Evolutionary conservation across 2,797 vertebrate species (phyloP).

Genomic region (Crocidura indochinensis): DNA sequence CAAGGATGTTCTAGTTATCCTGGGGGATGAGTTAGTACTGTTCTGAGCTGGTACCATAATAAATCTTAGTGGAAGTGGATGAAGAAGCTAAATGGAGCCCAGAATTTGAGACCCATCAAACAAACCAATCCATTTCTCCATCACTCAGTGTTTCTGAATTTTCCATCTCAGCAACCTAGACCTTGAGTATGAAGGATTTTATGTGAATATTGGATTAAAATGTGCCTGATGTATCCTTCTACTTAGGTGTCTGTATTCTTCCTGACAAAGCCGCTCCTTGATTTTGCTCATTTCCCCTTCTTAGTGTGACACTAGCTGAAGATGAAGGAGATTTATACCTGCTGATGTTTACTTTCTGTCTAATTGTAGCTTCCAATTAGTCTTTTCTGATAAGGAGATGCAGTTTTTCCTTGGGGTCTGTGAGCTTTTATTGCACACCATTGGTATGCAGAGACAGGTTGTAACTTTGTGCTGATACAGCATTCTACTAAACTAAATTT

Average conservation of each 20-base stretch:
- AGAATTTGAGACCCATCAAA: neutral
- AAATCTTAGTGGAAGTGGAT: neutral
- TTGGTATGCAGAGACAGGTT: slow-evolving; percentile 27
- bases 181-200: neutral
- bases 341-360: slow-evolving; percentile 62
- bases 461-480: slow-evolving; percentile 16
- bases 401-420: slow-evolving; percentile 1
- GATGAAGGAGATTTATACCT: slow-evolving; percentile 65
- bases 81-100: neutral
- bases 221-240: neutral
- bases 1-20: slow-evolving; percentile 26
- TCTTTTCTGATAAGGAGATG: slow-evolving; percentile 66
- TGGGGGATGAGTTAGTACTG: neutral
- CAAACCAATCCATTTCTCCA: neutral
- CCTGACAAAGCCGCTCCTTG: neutral
- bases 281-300: neutral
- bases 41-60: neutral
- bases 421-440: slow-evolving; percentile 48
- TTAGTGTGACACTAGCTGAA: neutral
- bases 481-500: slow-evolving; percentile 60
- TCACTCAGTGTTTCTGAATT: neutral
- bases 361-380: slow-evolving; percentile 76
- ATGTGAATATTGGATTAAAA: neutral
- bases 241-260: neutral
- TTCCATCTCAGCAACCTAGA: neutral